Evolutionary conservation across 2,888 invertebrate genomes (phyloP).

Genomic region (Volucella zonaria): DNA sequence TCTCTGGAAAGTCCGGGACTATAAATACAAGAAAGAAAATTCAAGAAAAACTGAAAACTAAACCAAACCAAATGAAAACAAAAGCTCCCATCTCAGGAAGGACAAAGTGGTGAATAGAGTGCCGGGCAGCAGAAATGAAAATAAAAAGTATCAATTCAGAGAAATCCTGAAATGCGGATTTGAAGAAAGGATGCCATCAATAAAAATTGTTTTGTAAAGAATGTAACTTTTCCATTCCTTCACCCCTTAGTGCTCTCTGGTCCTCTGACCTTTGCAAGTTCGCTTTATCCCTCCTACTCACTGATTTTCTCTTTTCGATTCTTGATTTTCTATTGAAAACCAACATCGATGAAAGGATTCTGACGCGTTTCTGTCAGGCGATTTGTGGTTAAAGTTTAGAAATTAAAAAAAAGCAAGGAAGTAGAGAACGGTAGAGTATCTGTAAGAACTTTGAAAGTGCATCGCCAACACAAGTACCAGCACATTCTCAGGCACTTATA

Average conservation of each 20-base stretch:
- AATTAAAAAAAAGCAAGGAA: constrained; percentile 29
- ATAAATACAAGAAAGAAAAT: constrained; percentile 2
- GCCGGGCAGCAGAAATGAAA: not conserved
- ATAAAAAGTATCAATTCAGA: constrained; percentile 51
- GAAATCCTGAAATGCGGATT: constrained; percentile 66
- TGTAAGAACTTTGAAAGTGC: constrained; percentile 21
- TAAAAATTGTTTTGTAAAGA: constrained; percentile 72
- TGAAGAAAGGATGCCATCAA: constrained; percentile 72
- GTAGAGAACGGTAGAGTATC: not conserved
- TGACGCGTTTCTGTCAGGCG: not conserved
- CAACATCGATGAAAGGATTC: constrained; percentile 29
- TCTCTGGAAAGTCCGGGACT: constrained; percentile 50
- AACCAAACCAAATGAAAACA: constrained; percentile 63
- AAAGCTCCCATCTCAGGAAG: constrained; percentile 58
- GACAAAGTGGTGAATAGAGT: constrained; percentile 58
- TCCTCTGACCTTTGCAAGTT: not conserved
- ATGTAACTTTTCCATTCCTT: constrained; percentile 49
- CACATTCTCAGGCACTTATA: not conserved
- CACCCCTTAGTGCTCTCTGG: not conserved
- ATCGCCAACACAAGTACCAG: constrained; percentile 1
- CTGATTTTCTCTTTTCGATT: constrained; percentile 24
- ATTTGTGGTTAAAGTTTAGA: constrained; percentile 45
- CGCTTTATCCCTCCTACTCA: not conserved
- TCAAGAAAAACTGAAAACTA: constrained; percentile 14
- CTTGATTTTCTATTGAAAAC: constrained; percentile 22